Evolutionary conservation across 2,113 vertebrate species (phyloP).

Genomic region (Uria aalge): DNA sequence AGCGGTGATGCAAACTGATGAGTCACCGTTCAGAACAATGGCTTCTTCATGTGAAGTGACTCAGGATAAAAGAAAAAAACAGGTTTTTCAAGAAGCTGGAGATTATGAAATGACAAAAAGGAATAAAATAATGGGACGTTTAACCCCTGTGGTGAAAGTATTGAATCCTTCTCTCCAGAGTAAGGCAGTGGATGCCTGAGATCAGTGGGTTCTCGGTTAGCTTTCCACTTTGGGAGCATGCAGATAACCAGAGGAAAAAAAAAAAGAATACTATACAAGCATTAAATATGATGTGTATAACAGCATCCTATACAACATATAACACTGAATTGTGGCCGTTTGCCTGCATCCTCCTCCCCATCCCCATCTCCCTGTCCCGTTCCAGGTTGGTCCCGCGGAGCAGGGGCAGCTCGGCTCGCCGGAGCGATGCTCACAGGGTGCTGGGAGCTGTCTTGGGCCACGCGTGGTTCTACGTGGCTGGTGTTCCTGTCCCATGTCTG

Average conservation of each 20-base stretch:
- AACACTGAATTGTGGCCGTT: accelerated
- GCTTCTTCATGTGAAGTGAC: neutral
- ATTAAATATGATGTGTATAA: neutral
- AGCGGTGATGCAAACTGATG: conserved; percentile 13
- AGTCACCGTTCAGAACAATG: conserved; percentile 48
- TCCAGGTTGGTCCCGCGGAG: neutral
- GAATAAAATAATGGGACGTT: neutral
- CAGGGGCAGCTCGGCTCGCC: neutral
- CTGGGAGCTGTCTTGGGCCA: neutral
- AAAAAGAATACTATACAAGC: accelerated
- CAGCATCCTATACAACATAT: accelerated
- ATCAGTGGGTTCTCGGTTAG: neutral
- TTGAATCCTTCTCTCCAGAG: neutral
- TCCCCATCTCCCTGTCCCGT: neutral
- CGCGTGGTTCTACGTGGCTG: neutral
- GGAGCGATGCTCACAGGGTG: neutral
- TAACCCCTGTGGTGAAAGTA: neutral
- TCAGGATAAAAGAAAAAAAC: conserved; percentile 35
- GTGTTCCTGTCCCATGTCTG: neutral
- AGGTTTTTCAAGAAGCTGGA: conserved; percentile 20
- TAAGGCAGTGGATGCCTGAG: neutral
- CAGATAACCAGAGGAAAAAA: neutral
- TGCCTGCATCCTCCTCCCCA: neutral
- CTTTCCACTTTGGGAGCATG: neutral
- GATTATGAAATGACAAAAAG: neutral